phyloP scores from a whole-genome alignment of 2,888 invertebrate genomes.

The Drosophila peninsularis region DNA sequence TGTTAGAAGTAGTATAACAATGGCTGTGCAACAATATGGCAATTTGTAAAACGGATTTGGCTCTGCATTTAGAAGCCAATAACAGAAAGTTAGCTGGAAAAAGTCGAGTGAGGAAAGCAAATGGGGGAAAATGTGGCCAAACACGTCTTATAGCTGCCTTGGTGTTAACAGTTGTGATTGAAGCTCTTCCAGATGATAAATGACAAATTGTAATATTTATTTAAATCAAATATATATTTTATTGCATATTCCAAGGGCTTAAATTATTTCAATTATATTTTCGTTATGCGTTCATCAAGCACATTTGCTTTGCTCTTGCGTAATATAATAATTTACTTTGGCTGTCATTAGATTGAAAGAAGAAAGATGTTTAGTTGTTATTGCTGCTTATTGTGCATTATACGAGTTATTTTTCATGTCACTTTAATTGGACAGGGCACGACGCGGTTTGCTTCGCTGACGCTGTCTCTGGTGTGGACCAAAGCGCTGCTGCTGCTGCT shows the following conservation, averaged over 20 bases:
- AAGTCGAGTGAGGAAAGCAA: constrained; percentile 9
- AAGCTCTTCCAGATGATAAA: not conserved
- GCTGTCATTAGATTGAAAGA: constrained; percentile 15
- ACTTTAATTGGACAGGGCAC: constrained; percentile 48
- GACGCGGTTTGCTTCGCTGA: constrained; percentile 20
- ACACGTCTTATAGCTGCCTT: constrained; percentile 5
- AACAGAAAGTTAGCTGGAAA: constrained; percentile 57
- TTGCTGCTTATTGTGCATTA: constrained; percentile 24
- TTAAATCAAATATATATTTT: not conserved
- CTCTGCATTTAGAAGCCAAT: constrained; percentile 75
- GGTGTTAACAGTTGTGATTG: too few species aligned
- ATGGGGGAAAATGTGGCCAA: not conserved
- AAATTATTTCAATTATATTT: not conserved
- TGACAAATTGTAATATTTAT: not conserved
- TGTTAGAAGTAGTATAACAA: constrained; percentile 43
- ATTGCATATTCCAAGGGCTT: not conserved
- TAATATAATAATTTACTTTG: too few species aligned
- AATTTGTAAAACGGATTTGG: constrained; percentile 75
- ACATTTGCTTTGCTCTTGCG: not conserved
- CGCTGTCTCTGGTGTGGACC: constrained; percentile 11
- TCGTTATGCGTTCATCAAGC: not conserved
- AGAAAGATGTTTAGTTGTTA: not conserved
- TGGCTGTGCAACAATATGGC: constrained; percentile 57
- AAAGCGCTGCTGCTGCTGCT: constrained; percentile 4
- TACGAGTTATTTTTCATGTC: constrained; percentile 20